These are phyloP conservation scores for Agrotis segetum DNA, from an alignment of 2,888 invertebrate species.

Conservation along the genomic window DNA sequence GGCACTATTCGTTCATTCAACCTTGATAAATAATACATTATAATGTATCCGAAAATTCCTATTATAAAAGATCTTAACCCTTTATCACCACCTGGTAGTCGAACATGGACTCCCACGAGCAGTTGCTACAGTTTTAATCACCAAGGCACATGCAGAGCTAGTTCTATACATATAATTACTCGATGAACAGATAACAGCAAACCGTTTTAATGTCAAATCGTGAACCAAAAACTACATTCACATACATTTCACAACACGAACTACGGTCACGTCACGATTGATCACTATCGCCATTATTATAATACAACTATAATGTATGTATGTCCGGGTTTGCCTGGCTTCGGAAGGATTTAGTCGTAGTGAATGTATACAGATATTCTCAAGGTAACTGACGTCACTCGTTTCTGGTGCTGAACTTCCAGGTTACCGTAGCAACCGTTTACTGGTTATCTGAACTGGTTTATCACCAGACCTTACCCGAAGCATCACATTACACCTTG, in stretches of 20 bases:
- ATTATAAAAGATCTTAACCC: background rate
- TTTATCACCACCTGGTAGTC: background rate
- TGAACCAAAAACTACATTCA: slow-evolving; percentile 56
- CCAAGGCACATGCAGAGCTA: background rate
- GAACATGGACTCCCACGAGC: background rate
- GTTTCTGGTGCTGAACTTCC: slow-evolving; percentile 57
- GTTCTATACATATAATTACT: slow-evolving; percentile 22
- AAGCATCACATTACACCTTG: slow-evolving; percentile 80
- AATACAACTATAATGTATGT: slow-evolving; percentile 43
- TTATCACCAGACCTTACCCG: slow-evolving; percentile 53
- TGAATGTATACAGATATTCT: slow-evolving; percentile 80
- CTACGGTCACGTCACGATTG: slow-evolving; percentile 45
- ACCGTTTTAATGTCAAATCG: slow-evolving; percentile 56
- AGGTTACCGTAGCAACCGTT: slow-evolving; percentile 32
- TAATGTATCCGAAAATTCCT: background rate
- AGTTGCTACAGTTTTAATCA: background rate
- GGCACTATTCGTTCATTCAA: background rate
- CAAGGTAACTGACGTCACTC: slow-evolving; percentile 82
- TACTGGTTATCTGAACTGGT: slow-evolving; percentile 18
- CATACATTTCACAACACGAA: slow-evolving; percentile 57
- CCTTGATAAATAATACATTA: too few species aligned
- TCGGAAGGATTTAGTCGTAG: slow-evolving; percentile 74
- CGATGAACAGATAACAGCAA: slow-evolving; percentile 45
- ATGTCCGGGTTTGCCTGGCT: slow-evolving; percentile 63
- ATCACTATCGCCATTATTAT: slow-evolving; percentile 52